Evolutionary conservation across 2,888 invertebrate genomes (phyloP), one percentile per base, ranked within the genome.

Genomic region (Petrolisthes manimaculis): DNA sequence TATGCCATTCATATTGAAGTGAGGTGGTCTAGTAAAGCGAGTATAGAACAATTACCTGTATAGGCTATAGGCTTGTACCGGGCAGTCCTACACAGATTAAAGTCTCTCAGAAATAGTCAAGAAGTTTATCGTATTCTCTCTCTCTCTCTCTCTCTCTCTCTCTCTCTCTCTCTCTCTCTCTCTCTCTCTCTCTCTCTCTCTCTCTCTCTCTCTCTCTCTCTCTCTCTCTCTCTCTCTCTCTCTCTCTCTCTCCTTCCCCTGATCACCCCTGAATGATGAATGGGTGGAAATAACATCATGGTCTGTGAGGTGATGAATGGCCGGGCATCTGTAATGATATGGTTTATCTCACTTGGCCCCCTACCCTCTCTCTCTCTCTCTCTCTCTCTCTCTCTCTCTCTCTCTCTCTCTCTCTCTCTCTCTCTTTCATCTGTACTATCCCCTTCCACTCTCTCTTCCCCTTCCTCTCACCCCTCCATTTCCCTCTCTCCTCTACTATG

Each of bases 301-400:
- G 18, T 18, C 8, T 12, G 8, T 8, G 18, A 8, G 8, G 18
- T 74, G n/a, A 74, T 74, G 24, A 74, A 21, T 74, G n/a, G 24
- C 74, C 24, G 74, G 18, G 18, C 74, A 21, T 21, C 18, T n/a
- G 74, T 74, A 74, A 21, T 21, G 74, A 21, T 74, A 74, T 21
- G 24, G n/a, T 21, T 74, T 8, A 74, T 21, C 24, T 74, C 74
- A 74, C 18, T 8, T 8, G 8, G n/a, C n/a, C 74, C n/a, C 74
- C 18, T n/a, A 18, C 74, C 53, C 54, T 78, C n/a, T 78, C 12
- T 12, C 78, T 53, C 78, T 53, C 78, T 54, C 54, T 53, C n/a
- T 78, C n/a, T 54, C 78, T 53, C n/a, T 18, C 78, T 78, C 78
- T 78, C 37, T 5, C 77, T 37, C 77, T 77, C 37, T 51, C 14